Conservation (phyloP, 2,797 vertebrate species). For the Paramormyrops hopkinsi region DNA sequence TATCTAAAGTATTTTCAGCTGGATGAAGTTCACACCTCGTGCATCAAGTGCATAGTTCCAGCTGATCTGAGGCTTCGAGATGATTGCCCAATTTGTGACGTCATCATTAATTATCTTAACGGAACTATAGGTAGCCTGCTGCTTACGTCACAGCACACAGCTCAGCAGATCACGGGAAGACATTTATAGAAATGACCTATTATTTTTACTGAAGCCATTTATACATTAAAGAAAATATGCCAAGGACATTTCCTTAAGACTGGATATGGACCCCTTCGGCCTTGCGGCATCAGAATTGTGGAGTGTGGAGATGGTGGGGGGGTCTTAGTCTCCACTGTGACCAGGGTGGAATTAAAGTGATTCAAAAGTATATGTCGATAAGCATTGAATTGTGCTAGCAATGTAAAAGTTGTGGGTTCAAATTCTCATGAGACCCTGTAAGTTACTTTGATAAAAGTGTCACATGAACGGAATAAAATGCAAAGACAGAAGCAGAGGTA, state of each 20-base stretch:
- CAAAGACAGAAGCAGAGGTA: neutral
- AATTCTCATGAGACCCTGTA: neutral
- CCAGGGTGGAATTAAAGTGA: neutral
- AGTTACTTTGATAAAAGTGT: neutral
- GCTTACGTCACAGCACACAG: neutral
- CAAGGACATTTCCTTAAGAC: neutral
- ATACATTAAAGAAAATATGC: neutral
- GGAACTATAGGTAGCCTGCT: neutral
- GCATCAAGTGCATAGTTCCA: neutral
- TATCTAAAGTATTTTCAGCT: neutral
- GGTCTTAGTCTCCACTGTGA: neutral
- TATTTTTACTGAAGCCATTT: neutral
- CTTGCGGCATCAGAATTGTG: neutral
- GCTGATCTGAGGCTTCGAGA: neutral
- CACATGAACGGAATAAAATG: neutral
- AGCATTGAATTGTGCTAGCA: neutral
- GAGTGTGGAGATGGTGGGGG: neutral
- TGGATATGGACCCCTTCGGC: neutral
- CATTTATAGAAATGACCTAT: neutral
- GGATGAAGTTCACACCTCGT: neutral
- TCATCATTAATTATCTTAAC: neutral
- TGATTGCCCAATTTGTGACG: neutral
- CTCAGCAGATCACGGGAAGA: neutral
- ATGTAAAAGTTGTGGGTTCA: neutral
- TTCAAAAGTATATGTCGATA: neutral